Evolutionary conservation across 2,888 invertebrate genomes (phyloP).

Genomic region (Ernsta delagoae): DNA sequence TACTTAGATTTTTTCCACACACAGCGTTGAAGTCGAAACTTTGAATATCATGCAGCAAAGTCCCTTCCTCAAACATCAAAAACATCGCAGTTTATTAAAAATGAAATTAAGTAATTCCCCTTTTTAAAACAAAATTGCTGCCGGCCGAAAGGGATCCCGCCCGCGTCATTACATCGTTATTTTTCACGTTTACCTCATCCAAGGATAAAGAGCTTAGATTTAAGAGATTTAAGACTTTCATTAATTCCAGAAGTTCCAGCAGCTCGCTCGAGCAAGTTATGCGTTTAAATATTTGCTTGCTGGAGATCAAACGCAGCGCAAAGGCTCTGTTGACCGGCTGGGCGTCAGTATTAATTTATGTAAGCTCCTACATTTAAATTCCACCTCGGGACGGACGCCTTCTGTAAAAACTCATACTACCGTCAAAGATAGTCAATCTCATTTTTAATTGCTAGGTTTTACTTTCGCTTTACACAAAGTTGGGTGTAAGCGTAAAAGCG

Average conservation of each 20-base stretch:
- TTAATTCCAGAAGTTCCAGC: not conserved
- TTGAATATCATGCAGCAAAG: too few relatives aligned
- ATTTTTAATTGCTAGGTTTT: conserved; percentile 2
- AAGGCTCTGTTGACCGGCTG: not conserved
- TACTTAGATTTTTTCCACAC: too few relatives aligned
- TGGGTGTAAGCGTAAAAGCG: not conserved
- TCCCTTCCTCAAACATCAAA: too few relatives aligned
- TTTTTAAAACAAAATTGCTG: not conserved
- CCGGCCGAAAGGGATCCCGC: not conserved
- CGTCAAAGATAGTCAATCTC: not conserved
- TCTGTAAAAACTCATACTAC: conserved; percentile 4
- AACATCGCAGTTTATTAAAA: not conserved
- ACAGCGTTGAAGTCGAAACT: too few relatives aligned
- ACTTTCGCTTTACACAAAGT: not conserved
- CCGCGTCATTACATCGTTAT: not conserved
- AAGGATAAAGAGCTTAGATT: not conserved
- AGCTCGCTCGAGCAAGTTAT: not conserved
- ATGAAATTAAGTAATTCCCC: not conserved
- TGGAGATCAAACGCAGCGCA: conserved; percentile 2
- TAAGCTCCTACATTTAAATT: not conserved
- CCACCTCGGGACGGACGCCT: not conserved
- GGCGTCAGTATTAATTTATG: conserved; percentile 5
- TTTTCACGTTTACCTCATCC: not conserved
- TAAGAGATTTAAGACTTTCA: not conserved
- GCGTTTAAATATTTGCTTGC: conserved; percentile 6